phyloP scores from a whole-genome alignment of 2,113 vertebrate species.

The Peromyscus polionotus region DNA sequence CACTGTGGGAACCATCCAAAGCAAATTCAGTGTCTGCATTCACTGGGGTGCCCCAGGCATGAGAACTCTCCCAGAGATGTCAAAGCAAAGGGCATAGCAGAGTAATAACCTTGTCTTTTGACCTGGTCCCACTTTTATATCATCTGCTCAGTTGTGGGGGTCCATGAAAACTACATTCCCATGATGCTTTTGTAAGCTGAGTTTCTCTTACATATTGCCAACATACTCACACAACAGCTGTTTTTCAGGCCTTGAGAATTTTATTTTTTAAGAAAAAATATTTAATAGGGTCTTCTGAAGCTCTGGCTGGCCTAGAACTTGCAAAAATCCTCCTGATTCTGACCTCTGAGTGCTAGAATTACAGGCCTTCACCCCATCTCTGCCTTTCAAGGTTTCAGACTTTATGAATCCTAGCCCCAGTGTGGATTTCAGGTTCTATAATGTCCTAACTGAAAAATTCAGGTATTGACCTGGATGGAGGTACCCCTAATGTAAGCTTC shows the following conservation, averaged over 20 bases:
- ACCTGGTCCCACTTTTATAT: neutral
- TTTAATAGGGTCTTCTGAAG: neutral
- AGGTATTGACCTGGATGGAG: neutral
- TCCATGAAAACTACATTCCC: neutral
- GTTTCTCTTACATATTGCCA: neutral
- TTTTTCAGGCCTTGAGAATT: neutral
- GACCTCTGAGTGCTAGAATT: neutral
- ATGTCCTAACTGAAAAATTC: neutral
- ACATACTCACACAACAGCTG: neutral
- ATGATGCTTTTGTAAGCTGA: neutral
- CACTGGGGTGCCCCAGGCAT: neutral
- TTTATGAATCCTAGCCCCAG: neutral
- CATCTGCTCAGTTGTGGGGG: neutral
- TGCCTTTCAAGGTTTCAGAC: neutral
- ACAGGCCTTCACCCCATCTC: accelerated
- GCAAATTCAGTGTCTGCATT: neutral
- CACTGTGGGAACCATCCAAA: neutral
- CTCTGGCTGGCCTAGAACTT: neutral
- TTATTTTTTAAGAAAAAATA: neutral
- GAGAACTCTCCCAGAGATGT: neutral
- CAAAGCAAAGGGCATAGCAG: neutral
- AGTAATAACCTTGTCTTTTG: neutral
- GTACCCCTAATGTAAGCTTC: neutral
- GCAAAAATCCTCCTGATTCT: neutral
- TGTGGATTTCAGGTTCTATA: neutral